Evolutionary conservation across 30 jellyfish, hydroid and myxozoan species (phyloP).

Genomic region (Clytia hemisphaerica): DNA sequence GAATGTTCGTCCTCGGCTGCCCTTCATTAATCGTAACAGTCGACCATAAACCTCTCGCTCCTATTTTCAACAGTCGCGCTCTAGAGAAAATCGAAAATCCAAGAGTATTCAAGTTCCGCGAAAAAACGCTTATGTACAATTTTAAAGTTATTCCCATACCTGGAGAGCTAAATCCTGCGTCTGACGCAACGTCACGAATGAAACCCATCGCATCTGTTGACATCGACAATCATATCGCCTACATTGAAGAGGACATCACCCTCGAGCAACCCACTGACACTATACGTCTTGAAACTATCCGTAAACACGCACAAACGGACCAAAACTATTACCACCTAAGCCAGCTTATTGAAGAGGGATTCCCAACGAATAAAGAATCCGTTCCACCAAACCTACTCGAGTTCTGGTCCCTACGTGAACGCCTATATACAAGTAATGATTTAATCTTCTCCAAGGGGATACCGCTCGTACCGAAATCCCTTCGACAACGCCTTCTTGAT

Average conservation of each 20-base stretch:
- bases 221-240: not conserved
- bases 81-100: slow-evolving; percentile 17
- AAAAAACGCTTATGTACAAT: not conserved
- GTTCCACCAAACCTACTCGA: not conserved
- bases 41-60: slow-evolving; percentile 8
- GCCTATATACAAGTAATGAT: not conserved
- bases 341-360: slow-evolving; percentile 17
- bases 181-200: too few species aligned
- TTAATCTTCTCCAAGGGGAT: not conserved
- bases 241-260: slow-evolving; percentile 1
- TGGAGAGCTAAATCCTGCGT: too few species aligned
- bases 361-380: slow-evolving; percentile 6
- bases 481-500: not conserved
- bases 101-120: not conserved
- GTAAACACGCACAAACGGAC: not conserved
- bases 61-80: slow-evolving; percentile 4
- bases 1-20: slow-evolving; percentile 27
- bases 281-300: slow-evolving; percentile 2
- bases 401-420: slow-evolving; percentile 29
- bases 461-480: slow-evolving; percentile 15
- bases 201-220: not conserved
- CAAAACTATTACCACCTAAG: not conserved
- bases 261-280: not conserved
- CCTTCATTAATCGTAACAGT: not conserved
- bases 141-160: not conserved